These are phyloP conservation scores for Latrodectus geometricus DNA, from an alignment of 1,140 invertebrate genomes.

Conservation along the genomic window DNA sequence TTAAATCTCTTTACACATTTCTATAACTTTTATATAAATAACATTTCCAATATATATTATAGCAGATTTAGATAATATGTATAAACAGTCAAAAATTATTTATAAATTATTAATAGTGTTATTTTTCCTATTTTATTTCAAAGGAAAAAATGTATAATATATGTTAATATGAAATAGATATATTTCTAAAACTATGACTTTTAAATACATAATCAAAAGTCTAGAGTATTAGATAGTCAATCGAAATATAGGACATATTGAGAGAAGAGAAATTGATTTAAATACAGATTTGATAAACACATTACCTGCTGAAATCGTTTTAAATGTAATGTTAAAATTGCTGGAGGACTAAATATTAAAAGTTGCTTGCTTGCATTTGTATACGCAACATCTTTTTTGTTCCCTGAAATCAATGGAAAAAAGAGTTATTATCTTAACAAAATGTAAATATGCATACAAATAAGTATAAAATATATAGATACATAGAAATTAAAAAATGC, in stretches of 20 bases:
- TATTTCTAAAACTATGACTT: neutral
- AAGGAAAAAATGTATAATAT: no score
- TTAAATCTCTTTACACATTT: no score
- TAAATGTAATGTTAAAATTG: slow-evolving; percentile 92
- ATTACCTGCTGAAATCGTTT: slow-evolving; percentile 80
- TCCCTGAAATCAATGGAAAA: slow-evolving; percentile 64
- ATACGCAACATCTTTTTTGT: slow-evolving; percentile 75
- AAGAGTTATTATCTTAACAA: neutral
- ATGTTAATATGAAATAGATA: no score
- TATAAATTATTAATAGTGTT: no score
- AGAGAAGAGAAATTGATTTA: neutral
- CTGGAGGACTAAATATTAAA: slow-evolving; percentile 88
- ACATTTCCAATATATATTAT: no score
- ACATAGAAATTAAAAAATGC: neutral
- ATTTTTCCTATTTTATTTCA: no score
- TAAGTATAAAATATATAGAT: no score
- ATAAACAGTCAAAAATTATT: no score
- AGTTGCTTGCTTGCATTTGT: slow-evolving; percentile 93
- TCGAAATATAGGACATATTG: neutral
- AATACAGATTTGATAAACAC: neutral
- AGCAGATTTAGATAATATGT: no score
- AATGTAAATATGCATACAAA: neutral
- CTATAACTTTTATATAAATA: no score
- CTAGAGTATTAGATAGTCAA: no score
- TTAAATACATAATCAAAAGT: no score